Base-by-base conservation (phyloP, 2,797 vertebrate genomes). In the Bradypodion ventrale region DNA sequence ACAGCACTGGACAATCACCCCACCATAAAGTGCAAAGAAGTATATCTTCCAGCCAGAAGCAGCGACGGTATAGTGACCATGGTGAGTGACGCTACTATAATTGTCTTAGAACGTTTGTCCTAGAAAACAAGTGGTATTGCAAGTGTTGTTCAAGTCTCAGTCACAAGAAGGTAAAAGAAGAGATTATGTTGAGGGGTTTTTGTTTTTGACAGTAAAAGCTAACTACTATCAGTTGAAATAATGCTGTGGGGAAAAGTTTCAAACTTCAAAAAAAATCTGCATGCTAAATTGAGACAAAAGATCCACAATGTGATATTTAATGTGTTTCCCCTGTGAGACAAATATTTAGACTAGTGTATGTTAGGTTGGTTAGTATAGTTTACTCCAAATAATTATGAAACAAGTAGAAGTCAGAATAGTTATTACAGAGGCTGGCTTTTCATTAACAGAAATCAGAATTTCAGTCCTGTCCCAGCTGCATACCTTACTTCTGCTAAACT, bases 41-140 rank as follows among this genome's bases (percentile, higher is more conserved):
- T 85, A 95, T 97, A 92, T 99, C 98, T 77, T 98, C 98, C 90
- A 98, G 96, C 94, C 98, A 99, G 94, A 99, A 99, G 84, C 97
- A 98, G 94, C 94, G 98, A 85, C 98, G 98, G 66, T 99, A 98
- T 95, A 99, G 98, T 75, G 99, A 99, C 87, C 99, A 99, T 42
- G 98, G 98, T 99, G 90, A 96, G 95, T 91, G 80, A 69, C 78
- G n/a, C n/a, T n/a, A 59, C 56, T 23, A 85, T 89, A 83, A 74
- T 88, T 88, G 56, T 72, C 62, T 90, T 83, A 65, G 59, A 73
- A 1, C 9, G 66, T 40, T 75, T 68, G 21, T 78, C 84, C 3
- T 32, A 52, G 42, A 13, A 74, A 19, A 19, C 9, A 27, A 10
- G n/a, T 32, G 4, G 21, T 37, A 59, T 75, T 86, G 23, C 3